A percentile compares a stretch with the other conserved stretches of the same genome.
Conservation (phyloP, 2,797 vertebrate genomes). For the Ammospiza maritima region DNA sequence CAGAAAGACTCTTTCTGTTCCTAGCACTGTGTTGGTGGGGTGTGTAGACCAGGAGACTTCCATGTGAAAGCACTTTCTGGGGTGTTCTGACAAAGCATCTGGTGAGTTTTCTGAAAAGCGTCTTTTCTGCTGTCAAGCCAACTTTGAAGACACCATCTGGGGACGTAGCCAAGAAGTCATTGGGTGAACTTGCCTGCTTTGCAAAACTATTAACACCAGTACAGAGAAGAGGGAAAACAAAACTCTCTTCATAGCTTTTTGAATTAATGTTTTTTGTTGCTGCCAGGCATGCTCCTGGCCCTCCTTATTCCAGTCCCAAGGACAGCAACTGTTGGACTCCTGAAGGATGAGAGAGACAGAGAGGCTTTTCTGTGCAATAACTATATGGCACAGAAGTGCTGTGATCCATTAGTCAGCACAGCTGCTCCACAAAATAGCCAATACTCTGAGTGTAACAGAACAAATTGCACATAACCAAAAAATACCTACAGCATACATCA, state of each 20-base stretch:
- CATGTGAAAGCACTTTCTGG: conserved; percentile 14
- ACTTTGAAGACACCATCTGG: conserved; percentile 44
- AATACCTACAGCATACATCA: conserved; percentile 68
- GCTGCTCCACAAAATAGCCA: conserved; percentile 64
- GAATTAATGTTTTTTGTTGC: conserved; percentile 56
- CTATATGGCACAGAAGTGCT: conserved; percentile 56
- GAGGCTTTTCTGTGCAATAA: conserved; percentile 61
- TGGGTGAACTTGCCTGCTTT: conserved; percentile 52
- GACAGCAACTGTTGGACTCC: conserved; percentile 56
- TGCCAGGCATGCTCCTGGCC: conserved; percentile 28
- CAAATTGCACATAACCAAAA: conserved; percentile 73
- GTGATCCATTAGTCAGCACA: conserved; percentile 67
- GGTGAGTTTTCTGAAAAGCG: neutral
- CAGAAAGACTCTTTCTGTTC: neutral
- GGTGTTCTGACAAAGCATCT: conserved; percentile 5
- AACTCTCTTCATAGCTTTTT: conserved; percentile 59
- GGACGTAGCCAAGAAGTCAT: conserved; percentile 53
- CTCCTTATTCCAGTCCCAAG: conserved; percentile 55
- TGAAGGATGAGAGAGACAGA: conserved; percentile 58
- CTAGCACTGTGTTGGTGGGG: neutral
- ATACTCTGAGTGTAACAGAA: conserved; percentile 56
- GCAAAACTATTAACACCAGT: conserved; percentile 39
- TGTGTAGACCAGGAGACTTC: neutral
- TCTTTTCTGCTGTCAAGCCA: conserved; percentile 29
- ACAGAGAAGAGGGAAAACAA: conserved; percentile 42